A percentile compares a stretch with the other conserved stretches of the same genome.
Evolutionary conservation across 1,140 invertebrate genomes (phyloP).

Genomic region (Drosophila ogumai): DNA sequence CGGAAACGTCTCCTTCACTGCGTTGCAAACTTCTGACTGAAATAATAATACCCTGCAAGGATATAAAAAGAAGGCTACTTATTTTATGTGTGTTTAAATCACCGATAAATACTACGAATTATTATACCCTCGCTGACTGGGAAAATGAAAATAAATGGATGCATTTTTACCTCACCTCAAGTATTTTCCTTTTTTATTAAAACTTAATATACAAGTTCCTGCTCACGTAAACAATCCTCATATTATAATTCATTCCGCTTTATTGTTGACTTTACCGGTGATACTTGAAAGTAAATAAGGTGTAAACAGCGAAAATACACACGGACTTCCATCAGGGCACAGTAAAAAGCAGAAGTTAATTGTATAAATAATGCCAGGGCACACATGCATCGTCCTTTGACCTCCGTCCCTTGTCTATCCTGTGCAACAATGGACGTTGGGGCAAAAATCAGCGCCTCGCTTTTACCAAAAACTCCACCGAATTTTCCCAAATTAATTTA

Average conservation of each 20-base stretch:
- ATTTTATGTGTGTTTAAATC: neutral
- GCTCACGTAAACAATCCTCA: neutral
- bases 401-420: neutral
- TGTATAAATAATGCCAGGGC: conserved; percentile 62
- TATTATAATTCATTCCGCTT: conserved; percentile 57
- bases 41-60: too few relatives aligned
- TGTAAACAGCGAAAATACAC: conserved; percentile 46
- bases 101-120: neutral
- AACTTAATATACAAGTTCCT: conserved; percentile 23
- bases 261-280: conserved; percentile 6
- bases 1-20: too few relatives aligned
- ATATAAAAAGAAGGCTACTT: too few relatives aligned
- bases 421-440: conserved; percentile 8
- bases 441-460: conserved; percentile 9
- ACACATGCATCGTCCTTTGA: conserved; percentile 50
- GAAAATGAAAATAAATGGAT: neutral
- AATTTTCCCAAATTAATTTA: conserved; percentile 29
- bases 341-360: conserved; percentile 61
- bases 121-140: too few relatives aligned
- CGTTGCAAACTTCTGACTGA: too few relatives aligned
- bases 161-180: neutral
- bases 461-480: conserved; percentile 6
- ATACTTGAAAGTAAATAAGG: conserved; percentile 31
- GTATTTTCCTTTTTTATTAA: conserved; percentile 31
- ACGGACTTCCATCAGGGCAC: conserved; percentile 33